phyloP scores from a whole-genome alignment of 2,797 vertebrate genomes.

The Meriones psammophilus region DNA sequence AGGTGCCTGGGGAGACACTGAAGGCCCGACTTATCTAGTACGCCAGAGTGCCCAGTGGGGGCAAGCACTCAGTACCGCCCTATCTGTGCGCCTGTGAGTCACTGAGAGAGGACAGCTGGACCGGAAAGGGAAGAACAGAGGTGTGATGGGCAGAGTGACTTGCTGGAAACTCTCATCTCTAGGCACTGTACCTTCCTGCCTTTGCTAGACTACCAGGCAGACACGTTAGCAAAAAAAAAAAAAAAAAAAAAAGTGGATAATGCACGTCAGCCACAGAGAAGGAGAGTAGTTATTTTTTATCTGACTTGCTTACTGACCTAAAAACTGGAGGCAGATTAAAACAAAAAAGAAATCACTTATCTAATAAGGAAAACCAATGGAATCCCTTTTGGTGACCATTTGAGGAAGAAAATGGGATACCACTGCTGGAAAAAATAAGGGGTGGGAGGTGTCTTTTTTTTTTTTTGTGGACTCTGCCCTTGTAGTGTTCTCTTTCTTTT shows the following conservation, averaged over 20 bases:
- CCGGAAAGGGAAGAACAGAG: not conserved
- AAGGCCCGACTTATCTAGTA: conserved; percentile 79
- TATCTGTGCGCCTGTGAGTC: conserved; percentile 62
- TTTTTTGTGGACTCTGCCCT: conserved; percentile 31
- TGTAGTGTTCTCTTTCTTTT: conserved; percentile 76
- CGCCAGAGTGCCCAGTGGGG: conserved; percentile 78
- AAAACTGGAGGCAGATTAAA: not conserved
- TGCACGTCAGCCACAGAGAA: not conserved
- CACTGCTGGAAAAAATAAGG: conserved; percentile 53
- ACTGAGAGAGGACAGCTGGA: conserved; percentile 5
- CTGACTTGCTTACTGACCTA: conserved; percentile 15
- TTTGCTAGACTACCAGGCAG: not conserved
- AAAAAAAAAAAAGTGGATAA: not conserved
- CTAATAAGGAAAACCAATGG: conserved; percentile 43
- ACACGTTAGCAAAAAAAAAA: not conserved
- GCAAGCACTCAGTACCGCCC: conserved; percentile 71
- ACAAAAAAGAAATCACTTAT: not conserved
- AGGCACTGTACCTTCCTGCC: not conserved
- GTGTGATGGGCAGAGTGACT: not conserved
- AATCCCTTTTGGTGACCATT: conserved; percentile 47
- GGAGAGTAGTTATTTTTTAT: not conserved
- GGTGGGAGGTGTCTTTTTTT: not conserved
- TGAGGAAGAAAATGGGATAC: conserved; percentile 70
- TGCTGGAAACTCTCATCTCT: not conserved
- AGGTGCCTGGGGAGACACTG: conserved; percentile 82